These are phyloP conservation scores for Laspeyria flexula DNA, from an alignment of 2,888 invertebrate genomes.

Conservation along the genomic window DNA sequence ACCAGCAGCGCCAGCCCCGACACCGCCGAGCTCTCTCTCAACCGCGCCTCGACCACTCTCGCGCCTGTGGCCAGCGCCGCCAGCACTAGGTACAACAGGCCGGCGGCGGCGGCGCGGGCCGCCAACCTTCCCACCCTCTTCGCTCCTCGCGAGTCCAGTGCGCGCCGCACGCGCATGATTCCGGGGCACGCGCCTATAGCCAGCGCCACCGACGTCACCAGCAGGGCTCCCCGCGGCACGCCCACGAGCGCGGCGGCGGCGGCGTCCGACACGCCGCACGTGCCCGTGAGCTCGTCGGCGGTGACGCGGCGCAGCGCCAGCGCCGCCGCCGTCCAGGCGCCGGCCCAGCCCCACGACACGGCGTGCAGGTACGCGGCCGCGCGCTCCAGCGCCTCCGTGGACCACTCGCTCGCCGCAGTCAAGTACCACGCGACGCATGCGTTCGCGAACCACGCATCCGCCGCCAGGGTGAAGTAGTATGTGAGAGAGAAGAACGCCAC, in stretches of 20 bases:
- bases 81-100: conserved; percentile 90
- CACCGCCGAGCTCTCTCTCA: conserved; percentile 69
- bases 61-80: conserved; percentile 91
- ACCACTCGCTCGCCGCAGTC: conserved; percentile 96
- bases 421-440: conserved; percentile 96
- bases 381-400: conserved; percentile 95
- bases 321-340: conserved; percentile 93
- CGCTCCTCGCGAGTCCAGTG: conserved; percentile 85
- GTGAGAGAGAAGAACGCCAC: conserved; percentile 91
- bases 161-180: conserved; percentile 90
- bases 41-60: conserved; percentile 87
- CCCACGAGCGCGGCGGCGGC: conserved; percentile 87
- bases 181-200: conserved; percentile 91
- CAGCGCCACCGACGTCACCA: conserved; percentile 90
- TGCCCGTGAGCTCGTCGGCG: conserved; percentile 92
- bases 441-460: conserved; percentile 95
- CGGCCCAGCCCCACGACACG: conserved; percentile 95
- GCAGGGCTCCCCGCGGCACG: conserved; percentile 87
- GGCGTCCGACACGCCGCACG: conserved; percentile 90
- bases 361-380: conserved; percentile 95
- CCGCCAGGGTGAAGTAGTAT: conserved; percentile 92
- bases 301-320: conserved; percentile 92
- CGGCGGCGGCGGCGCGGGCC: conserved; percentile 92
- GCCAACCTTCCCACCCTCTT: conserved; percentile 90
- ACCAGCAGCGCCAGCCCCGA: conserved; percentile 76